Evolutionary conservation across 1,140 invertebrate species (phyloP), one percentile per base, ranked within the genome.

Genomic region (Neotoxoptera formosana): DNA sequence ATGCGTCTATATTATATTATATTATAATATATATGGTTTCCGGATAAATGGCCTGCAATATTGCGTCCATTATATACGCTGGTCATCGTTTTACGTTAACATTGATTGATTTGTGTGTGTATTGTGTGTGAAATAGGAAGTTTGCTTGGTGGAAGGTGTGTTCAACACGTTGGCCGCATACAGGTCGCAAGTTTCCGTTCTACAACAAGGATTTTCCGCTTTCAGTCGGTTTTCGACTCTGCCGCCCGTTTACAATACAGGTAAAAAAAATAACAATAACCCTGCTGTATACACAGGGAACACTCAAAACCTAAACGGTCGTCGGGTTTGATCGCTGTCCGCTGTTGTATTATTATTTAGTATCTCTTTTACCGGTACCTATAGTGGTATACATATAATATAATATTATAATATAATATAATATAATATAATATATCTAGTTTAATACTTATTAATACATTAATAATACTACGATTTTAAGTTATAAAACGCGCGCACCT

Each of bases 91-190:
- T 56, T 89, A 45, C 47, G 48, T 53, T 88, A 88, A 88, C 34
- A 67, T 60, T 90, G 89, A 45, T 60, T 90, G 89, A 60, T 90
- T n/a, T 67, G 36, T 90, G 36, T 90, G 36, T 90, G n/a, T 89
- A 53, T 89, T 89, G 11, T 92, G 30, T 93, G 48, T 83, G 36
- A 93, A 93, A 41, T 83, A 94, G 94, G 94, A 94, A 89, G 94
- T 94, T 48, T 94, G 94, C 83, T 67, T 94, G 60, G 94, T 94
- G 47, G 94, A 94, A 94, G 94, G 94, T 21, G 91, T 93, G 21
- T 93, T 86, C 91, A 93, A 93, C 81, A 93, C 91, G 47, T 86
- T 93, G 51, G 91, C 91, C 47, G 94, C 94, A 11, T 94, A 94
- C 87, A 94, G 93, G 23, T 94, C 94, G 34, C 88, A 92, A 51